Percentiles rank a stretch among this genome's conserved stretches.
Evolutionary conservation across 2,888 invertebrate species (phyloP).

Genomic region (Pedicia rivosa): DNA sequence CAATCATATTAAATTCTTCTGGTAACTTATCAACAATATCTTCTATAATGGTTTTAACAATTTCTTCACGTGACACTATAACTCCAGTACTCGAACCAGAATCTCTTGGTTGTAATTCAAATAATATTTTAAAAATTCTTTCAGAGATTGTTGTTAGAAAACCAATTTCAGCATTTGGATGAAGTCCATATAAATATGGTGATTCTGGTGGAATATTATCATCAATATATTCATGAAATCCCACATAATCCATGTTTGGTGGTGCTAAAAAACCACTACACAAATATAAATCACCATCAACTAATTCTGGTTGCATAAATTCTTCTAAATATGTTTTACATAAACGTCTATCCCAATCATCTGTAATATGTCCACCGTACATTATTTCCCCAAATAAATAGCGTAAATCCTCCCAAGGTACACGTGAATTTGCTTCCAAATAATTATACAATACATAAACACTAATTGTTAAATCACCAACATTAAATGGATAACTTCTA

Average conservation of each 20-base stretch:
- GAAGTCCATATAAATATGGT: slow-evolving; percentile 79
- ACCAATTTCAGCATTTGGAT: slow-evolving; percentile 91
- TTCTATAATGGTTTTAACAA: slow-evolving; percentile 49
- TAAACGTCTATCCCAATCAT: slow-evolving; percentile 85
- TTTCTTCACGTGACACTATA: slow-evolving; percentile 58
- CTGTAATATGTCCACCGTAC: slow-evolving; percentile 95
- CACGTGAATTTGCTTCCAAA: slow-evolving; percentile 69
- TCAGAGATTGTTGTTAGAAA: slow-evolving; percentile 79
- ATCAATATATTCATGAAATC: slow-evolving; percentile 80
- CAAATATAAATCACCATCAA: slow-evolving; percentile 67
- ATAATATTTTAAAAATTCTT: slow-evolving; percentile 63
- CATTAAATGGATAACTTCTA: slow-evolving; percentile 58
- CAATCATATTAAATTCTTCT: slow-evolving; percentile 71
- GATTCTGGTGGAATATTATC: slow-evolving; percentile 75
- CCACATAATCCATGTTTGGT: slow-evolving; percentile 70
- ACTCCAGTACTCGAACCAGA: slow-evolving; percentile 48
- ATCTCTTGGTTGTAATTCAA: slow-evolving; percentile 83
- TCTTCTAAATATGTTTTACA: slow-evolving; percentile 76
- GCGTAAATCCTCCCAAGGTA: slow-evolving; percentile 89
- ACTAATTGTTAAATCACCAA: slow-evolving; percentile 82
- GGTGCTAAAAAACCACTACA: slow-evolving; percentile 78
- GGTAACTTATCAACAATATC: slow-evolving; percentile 80
- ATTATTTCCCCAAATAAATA: slow-evolving; percentile 94
- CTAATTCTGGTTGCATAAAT: slow-evolving; percentile 73
- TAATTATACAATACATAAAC: slow-evolving; percentile 83